Percentiles rank a stretch among this genome's conserved stretches.
Conservation (phyloP, 1,140 invertebrate genomes). For the Pseudomyrmex sp. region DNA sequence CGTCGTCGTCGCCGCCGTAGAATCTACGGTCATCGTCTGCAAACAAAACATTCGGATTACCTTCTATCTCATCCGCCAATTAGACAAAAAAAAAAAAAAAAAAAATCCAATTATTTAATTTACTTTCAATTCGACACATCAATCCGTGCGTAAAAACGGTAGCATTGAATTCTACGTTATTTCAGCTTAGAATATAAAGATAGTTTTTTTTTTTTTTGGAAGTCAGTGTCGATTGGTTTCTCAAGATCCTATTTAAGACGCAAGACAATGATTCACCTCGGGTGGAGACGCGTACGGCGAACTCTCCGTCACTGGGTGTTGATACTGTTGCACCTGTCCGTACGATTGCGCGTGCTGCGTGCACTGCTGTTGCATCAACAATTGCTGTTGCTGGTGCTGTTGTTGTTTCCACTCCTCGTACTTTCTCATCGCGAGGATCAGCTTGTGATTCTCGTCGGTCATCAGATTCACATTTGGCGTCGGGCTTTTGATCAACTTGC, state of each 20-base stretch:
- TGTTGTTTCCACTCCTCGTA: conserved; percentile 61
- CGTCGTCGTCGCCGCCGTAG: conserved; percentile 75
- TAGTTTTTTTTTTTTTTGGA: conserved; percentile 25
- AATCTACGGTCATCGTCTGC: conserved; percentile 61
- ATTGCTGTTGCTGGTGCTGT: conserved; percentile 57
- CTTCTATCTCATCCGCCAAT: not conserved
- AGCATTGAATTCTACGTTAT: no score
- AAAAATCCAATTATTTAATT: not conserved
- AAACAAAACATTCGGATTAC: conserved; percentile 63
- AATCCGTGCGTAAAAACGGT: no score
- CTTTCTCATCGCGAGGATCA: not conserved
- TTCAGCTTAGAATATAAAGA: not conserved
- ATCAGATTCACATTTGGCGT: not conserved
- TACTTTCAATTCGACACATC: no score
- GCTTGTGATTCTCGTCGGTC: conserved; percentile 13
- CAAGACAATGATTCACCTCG: conserved; percentile 68
- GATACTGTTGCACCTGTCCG: conserved; percentile 30
- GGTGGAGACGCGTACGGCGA: conserved; percentile 42
- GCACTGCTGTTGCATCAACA: conserved; percentile 34
- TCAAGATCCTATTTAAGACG: conserved; percentile 33
- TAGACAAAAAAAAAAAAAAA: not conserved
- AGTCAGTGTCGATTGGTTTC: not conserved
- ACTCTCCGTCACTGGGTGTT: conserved; percentile 36
- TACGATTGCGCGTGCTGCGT: conserved; percentile 21
- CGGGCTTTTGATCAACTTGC: not conserved